Evolutionary conservation across 2,888 invertebrate species (phyloP).

Genomic region (Rhabditophanes sp.): DNA sequence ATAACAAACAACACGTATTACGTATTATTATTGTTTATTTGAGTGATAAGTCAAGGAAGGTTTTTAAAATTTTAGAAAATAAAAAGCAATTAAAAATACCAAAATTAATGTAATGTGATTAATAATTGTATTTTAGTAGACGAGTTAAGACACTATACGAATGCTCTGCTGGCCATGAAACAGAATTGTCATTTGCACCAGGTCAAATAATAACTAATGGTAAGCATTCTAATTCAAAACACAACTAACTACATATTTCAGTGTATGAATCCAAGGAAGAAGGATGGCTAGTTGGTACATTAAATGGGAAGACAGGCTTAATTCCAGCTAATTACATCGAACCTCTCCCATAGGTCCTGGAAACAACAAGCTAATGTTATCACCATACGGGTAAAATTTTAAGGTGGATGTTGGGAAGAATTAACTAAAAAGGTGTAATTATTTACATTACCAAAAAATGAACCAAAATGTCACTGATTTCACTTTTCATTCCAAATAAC

Average conservation of each 20-base stretch:
- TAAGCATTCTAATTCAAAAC: constrained; percentile 47
- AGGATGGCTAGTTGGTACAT: constrained; percentile 87
- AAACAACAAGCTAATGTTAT: too few relatives aligned
- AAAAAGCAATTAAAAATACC: too few relatives aligned
- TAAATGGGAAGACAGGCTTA: constrained; percentile 47
- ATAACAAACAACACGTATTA: too few relatives aligned
- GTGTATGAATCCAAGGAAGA: constrained; percentile 79
- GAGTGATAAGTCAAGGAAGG: too few relatives aligned
- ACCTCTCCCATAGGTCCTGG: constrained; percentile 9
- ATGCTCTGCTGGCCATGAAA: constrained; percentile 85
- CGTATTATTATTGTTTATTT: too few relatives aligned
- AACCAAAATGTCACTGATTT: too few relatives aligned
- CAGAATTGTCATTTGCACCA: constrained; percentile 90
- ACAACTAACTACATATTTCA: constrained; percentile 46
- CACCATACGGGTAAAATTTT: too few relatives aligned
- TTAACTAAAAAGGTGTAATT: too few relatives aligned
- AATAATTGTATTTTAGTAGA: constrained; percentile 44
- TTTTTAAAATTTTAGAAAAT: too few relatives aligned
- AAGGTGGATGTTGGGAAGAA: too few relatives aligned
- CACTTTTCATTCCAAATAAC: too few relatives aligned
- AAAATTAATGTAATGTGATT: neutral
- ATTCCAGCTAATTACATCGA: constrained; percentile 37
- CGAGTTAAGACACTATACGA: constrained; percentile 83
- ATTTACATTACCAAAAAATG: too few relatives aligned
- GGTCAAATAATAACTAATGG: constrained; percentile 94